Percentiles rank a stretch among this genome's conserved stretches.
Conservation (phyloP, 2,113 vertebrate genomes). For the Myxocyprinus asiaticus region DNA sequence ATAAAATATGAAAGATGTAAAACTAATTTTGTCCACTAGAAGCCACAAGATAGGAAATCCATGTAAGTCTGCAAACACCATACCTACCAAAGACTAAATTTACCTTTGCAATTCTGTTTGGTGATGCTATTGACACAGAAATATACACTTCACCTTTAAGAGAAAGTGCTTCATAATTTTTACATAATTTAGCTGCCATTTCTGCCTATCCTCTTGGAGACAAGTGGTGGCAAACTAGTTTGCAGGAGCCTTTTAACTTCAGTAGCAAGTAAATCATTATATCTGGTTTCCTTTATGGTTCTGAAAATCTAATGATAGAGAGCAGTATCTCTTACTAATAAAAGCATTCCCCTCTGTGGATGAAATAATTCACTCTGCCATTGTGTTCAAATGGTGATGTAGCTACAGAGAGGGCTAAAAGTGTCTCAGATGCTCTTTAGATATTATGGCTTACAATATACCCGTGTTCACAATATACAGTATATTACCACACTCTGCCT, state of each 20-base stretch:
- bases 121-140: too few relatives aligned
- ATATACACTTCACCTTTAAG: neutral
- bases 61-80: too few relatives aligned
- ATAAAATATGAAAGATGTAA: too few relatives aligned
- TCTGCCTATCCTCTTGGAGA: neutral
- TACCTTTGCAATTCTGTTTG: too few relatives aligned
- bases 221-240: conserved; percentile 4
- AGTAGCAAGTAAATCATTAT: conserved; percentile 2
- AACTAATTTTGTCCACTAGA: too few relatives aligned
- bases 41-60: too few relatives aligned
- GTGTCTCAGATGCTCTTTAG: neutral
- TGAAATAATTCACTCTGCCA: neutral
- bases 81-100: too few relatives aligned
- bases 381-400: neutral
- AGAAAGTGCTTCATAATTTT: neutral
- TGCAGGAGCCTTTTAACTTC: conserved; percentile 28
- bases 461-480: too few relatives aligned
- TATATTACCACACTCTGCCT: too few relatives aligned
- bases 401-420: neutral
- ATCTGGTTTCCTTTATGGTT: conserved; percentile 25
- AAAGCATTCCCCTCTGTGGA: conserved; percentile 3
- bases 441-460: neutral
- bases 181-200: neutral
- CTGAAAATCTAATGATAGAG: neutral
- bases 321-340: neutral